A percentile compares a stretch with the other conserved stretches of the same genome.
These are phyloP conservation scores for Drosophila rhopaloa DNA, from an alignment of 1,140 invertebrate species.

Conservation along the genomic window DNA sequence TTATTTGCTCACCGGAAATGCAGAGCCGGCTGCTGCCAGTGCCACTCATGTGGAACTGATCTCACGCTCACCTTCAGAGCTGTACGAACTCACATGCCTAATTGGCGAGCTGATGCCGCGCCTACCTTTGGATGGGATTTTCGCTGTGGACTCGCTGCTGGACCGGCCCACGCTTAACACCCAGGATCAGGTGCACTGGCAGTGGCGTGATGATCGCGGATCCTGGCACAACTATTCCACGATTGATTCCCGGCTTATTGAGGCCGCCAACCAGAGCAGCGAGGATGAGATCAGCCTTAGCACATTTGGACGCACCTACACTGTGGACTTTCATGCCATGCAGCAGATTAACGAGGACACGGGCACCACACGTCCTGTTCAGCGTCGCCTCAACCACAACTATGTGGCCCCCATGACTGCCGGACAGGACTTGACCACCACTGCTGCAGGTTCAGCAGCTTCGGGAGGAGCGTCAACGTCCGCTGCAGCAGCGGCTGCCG, in stretches of 20 bases:
- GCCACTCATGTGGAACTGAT: conserved; percentile 91
- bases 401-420: conserved; percentile 62
- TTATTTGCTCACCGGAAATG: conserved; percentile 94
- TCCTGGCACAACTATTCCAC: conserved; percentile 88
- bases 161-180: conserved; percentile 89
- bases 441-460: conserved; percentile 23
- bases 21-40: conserved; percentile 85
- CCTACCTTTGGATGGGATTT: conserved; percentile 96
- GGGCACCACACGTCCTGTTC: conserved; percentile 95
- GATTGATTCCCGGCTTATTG: conserved; percentile 88
- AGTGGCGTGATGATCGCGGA: conserved; percentile 98
- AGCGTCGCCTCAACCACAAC: conserved; percentile 87
- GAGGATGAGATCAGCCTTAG: conserved; percentile 97
- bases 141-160: conserved; percentile 94
- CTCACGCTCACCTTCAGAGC: conserved; percentile 95
- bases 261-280: conserved; percentile 96
- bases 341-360: conserved; percentile 99
- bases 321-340: conserved; percentile 98
- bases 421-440: conserved; percentile 71
- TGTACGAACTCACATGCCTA: conserved; percentile 97
- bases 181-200: conserved; percentile 95
- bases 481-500: conserved; percentile 27
- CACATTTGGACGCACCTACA: conserved; percentile 96
- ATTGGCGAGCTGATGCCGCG: conserved; percentile 98
- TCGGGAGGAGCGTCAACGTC: conserved; percentile 46